phyloP scores from a whole-genome alignment of 2,888 invertebrate species.

The Tuberolachnus salignus region DNA sequence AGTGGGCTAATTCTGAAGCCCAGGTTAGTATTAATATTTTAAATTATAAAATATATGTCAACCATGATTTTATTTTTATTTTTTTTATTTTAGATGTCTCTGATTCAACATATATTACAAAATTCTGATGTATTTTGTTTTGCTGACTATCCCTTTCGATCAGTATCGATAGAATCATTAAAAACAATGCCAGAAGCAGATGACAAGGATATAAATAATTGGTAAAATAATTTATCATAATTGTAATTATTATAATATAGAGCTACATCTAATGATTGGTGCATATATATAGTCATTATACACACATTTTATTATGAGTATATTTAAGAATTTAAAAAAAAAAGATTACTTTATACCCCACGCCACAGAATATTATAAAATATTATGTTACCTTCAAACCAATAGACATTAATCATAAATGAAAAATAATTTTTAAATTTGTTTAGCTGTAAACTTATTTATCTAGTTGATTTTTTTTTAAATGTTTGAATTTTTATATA shows the following conservation, averaged over 20 bases:
- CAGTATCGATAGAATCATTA: constrained; percentile 84
- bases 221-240: constrained; percentile 66
- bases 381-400: too few species aligned
- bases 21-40: constrained; percentile 64
- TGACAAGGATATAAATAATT: constrained; percentile 89
- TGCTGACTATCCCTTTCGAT: constrained; percentile 86
- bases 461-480: too few species aligned
- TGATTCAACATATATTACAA: constrained; percentile 84
- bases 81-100: constrained; percentile 71
- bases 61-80: constrained; percentile 42
- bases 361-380: too few species aligned
- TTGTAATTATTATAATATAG: neutral
- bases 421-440: too few species aligned
- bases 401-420: too few species aligned
- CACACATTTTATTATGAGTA: too few species aligned
- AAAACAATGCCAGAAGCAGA: constrained; percentile 95
- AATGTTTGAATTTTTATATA: neutral
- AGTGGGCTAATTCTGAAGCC: constrained; percentile 93
- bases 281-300: too few species aligned
- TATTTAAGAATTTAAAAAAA: too few species aligned
- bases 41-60: too few species aligned
- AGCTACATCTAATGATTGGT: too few species aligned
- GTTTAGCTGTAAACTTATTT: too few species aligned
- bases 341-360: too few species aligned
- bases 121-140: constrained; percentile 93